Conservation (phyloP, 2,888 invertebrate genomes). For the Ormia ochracea region DNA sequence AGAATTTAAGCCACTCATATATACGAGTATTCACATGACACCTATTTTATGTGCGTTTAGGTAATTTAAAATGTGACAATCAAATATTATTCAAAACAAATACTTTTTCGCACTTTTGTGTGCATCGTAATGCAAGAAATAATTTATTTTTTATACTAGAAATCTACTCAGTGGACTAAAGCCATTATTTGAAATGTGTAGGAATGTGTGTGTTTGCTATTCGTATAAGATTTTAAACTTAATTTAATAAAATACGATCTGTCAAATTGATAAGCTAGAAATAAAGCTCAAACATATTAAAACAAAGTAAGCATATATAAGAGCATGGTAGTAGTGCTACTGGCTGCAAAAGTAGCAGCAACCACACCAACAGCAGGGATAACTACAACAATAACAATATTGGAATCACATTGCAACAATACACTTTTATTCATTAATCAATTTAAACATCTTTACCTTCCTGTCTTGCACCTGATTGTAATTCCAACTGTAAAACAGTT, state of each 20-base stretch:
- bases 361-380: neutral
- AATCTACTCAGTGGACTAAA: constrained; percentile 36
- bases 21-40: neutral
- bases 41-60: neutral
- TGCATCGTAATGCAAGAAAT: constrained; percentile 32
- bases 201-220: constrained; percentile 36
- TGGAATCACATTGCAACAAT: constrained; percentile 33
- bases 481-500: constrained; percentile 54
- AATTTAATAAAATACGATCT: constrained; percentile 62
- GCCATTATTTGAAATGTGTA: constrained; percentile 20
- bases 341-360: neutral
- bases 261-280: constrained; percentile 62
- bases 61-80: constrained; percentile 18
- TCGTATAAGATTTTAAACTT: constrained; percentile 60
- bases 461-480: constrained; percentile 62
- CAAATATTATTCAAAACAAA: constrained; percentile 1
- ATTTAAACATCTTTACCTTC: constrained; percentile 55
- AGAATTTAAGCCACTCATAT: neutral
- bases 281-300: constrained; percentile 36
- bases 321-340: neutral
- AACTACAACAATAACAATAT: constrained; percentile 1
- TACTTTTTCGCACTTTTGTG: neutral
- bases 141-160: constrained; percentile 8
- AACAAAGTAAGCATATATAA: constrained; percentile 7
- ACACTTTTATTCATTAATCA: constrained; percentile 60